A percentile compares a stretch with the other conserved stretches of the same genome.
phyloP scores from a whole-genome alignment of 2,888 invertebrate genomes.

The Catocala sponsa region DNA sequence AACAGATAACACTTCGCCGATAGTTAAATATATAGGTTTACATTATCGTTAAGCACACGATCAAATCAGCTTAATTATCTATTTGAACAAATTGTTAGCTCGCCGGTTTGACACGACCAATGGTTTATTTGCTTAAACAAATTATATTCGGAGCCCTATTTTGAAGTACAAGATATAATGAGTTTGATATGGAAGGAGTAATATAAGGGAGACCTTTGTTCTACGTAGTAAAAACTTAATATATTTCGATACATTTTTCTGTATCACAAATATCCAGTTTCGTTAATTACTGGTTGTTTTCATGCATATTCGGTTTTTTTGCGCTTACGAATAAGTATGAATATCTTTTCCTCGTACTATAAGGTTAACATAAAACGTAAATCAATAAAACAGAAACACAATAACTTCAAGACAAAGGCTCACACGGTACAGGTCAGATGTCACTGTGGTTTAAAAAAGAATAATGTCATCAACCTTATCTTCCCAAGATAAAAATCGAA shows the following conservation, averaged over 20 bases:
- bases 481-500: conserved; percentile 68
- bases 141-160: conserved; percentile 2
- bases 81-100: conserved; percentile 24
- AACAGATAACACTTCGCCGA: conserved; percentile 10
- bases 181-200: background rate
- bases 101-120: conserved; percentile 15
- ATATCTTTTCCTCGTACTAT: no score
- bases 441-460: conserved; percentile 65
- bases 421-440: conserved; percentile 45
- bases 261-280: no score
- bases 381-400: conserved; percentile 18
- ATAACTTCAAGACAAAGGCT: conserved; percentile 38
- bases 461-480: conserved; percentile 68
- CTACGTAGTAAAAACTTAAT: no score
- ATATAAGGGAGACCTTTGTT: no score
- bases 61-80: conserved; percentile 24
- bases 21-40: conserved; percentile 19
- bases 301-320: no score
- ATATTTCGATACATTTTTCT: no score
- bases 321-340: no score
- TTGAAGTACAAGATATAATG: background rate
- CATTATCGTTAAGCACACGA: conserved; percentile 22
- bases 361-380: background rate
- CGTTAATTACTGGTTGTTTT: no score
- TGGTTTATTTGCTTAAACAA: conserved; percentile 21